Percentiles rank a stretch among this genome's conserved stretches.
Conservation (phyloP, 2,888 invertebrate species). For the Chouioia cunea region DNA sequence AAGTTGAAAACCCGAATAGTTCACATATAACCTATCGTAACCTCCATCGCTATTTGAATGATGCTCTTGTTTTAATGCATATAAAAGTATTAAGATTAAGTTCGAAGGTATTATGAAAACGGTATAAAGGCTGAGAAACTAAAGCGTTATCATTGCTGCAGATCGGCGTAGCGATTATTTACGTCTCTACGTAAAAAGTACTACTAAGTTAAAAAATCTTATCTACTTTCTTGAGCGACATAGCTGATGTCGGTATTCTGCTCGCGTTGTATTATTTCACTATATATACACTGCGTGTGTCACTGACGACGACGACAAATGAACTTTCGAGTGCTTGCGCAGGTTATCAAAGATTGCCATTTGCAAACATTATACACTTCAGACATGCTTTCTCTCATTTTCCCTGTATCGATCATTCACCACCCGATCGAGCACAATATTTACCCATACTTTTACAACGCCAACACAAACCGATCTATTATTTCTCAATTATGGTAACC, state of each 20-base stretch:
- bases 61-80: too few species aligned
- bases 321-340: slow-evolving; percentile 48
- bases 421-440: slow-evolving; percentile 9
- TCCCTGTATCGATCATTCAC: slow-evolving; percentile 5
- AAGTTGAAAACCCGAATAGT: too few species aligned
- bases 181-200: slow-evolving; percentile 3
- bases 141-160: slow-evolving; percentile 34
- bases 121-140: slow-evolving; percentile 2
- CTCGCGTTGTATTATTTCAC: too few species aligned
- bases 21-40: too few species aligned
- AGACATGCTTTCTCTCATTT: background rate
- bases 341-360: slow-evolving; percentile 47
- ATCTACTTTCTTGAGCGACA: slow-evolving; percentile 28
- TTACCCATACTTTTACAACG: slow-evolving; percentile 21
- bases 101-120: background rate
- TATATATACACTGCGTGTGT: slow-evolving; percentile 10
- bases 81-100: too few species aligned
- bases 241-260: slow-evolving; percentile 22
- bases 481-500: too few species aligned
- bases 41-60: too few species aligned
- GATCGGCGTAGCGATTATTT: slow-evolving; percentile 24
- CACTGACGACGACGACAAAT: slow-evolving; percentile 26
- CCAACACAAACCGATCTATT: too few species aligned
- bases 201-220: slow-evolving; percentile 43
- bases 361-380: slow-evolving; percentile 23